Percentiles rank a stretch among this genome's conserved stretches.
Conservation (phyloP, 2,888 invertebrate species). For the Sinopyrophorus schimmeli region DNA sequence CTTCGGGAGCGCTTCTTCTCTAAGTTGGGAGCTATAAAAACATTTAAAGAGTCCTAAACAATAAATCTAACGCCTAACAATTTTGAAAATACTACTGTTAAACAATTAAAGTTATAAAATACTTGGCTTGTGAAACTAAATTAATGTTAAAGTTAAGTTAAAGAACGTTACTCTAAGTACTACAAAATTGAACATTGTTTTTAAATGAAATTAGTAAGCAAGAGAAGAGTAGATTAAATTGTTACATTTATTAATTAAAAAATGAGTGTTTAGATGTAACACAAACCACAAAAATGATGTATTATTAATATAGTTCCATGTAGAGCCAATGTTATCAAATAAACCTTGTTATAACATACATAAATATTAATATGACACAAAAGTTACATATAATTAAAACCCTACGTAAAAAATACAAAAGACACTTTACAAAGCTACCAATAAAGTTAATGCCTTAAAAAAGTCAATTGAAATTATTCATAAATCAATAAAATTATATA, state of each 20-base stretch:
- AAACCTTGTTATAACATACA: slow-evolving; percentile 23
- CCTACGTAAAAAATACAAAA: slow-evolving; percentile 24
- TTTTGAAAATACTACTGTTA: too few relatives aligned
- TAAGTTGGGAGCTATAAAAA: too few relatives aligned
- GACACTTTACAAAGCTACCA: slow-evolving; percentile 30
- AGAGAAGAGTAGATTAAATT: slow-evolving; percentile 19
- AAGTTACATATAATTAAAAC: slow-evolving; percentile 24
- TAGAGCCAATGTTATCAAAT: slow-evolving; percentile 7
- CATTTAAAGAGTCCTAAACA: too few relatives aligned
- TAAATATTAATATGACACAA: slow-evolving; percentile 33
- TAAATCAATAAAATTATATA: neutral
- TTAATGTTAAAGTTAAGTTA: too few relatives aligned
- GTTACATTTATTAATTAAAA: slow-evolving; percentile 27
- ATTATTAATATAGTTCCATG: slow-evolving; percentile 11
- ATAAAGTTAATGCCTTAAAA: slow-evolving; percentile 24
- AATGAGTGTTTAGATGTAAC: slow-evolving; percentile 22
- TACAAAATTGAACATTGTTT: too few relatives aligned
- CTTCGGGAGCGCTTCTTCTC: too few relatives aligned
- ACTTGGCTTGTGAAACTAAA: too few relatives aligned
- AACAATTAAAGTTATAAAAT: too few relatives aligned
- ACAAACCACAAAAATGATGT: slow-evolving; percentile 21
- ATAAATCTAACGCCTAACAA: too few relatives aligned
- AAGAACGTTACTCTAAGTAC: too few relatives aligned
- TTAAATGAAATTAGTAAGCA: slow-evolving; percentile 15
- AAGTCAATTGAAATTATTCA: slow-evolving; percentile 8